phyloP scores from a whole-genome alignment of 2,797 vertebrate genomes.

The Chaetophractus vellerosus region DNA sequence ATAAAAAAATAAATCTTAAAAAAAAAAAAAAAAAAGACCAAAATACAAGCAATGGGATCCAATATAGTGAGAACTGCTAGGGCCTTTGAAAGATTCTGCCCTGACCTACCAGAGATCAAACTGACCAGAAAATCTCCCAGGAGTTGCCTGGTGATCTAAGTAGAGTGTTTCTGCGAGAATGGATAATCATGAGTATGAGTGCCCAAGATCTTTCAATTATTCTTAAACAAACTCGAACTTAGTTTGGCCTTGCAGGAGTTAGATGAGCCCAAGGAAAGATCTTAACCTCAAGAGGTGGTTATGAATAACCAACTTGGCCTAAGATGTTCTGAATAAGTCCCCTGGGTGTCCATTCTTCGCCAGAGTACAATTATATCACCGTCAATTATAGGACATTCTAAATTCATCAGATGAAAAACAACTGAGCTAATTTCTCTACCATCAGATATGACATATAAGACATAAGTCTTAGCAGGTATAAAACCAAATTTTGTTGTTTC shows the following conservation, averaged over 20 bases:
- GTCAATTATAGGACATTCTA: not conserved
- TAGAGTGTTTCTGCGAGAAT: not conserved
- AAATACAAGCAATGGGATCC: not conserved
- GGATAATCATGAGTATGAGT: not conserved
- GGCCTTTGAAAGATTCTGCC: not conserved
- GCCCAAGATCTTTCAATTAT: not conserved
- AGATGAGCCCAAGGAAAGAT: not conserved
- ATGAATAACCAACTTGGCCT: not conserved
- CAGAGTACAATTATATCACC: not conserved
- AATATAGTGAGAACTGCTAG: not conserved
- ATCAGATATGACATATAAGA: not conserved
- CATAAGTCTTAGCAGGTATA: not conserved
- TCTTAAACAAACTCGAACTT: not conserved
- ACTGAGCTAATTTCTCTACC: not conserved
- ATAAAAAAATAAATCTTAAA: too few relatives aligned
- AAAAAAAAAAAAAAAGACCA: constrained; percentile 30
- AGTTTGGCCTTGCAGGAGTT: not conserved
- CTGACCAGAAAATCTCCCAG: constrained; percentile 6
- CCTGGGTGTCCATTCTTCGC: not conserved
- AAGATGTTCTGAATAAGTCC: not conserved
- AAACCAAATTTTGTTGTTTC: constrained; percentile 46
- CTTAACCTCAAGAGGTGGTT: not conserved
- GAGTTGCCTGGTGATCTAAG: not conserved
- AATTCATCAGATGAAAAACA: constrained; percentile 14
- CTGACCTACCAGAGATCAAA: not conserved